Evolutionary conservation across 2,113 vertebrate species (phyloP).

Genomic region (Anser brachyrhynchus): DNA sequence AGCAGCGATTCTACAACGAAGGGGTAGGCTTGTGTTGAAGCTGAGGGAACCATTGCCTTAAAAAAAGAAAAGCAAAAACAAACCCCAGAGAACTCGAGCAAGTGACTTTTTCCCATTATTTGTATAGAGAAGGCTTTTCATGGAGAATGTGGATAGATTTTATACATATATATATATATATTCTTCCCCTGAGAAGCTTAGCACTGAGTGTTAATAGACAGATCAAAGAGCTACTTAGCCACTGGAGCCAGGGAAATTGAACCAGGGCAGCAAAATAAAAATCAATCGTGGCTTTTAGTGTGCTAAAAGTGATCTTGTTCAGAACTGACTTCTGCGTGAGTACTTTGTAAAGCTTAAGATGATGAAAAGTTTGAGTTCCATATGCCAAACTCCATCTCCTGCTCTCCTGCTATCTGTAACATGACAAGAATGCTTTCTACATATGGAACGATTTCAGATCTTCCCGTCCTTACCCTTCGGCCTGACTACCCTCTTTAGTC

Average conservation of each 20-base stretch:
- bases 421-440: accelerated
- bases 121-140: background rate
- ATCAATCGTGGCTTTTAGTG: background rate
- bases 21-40: background rate
- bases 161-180: background rate
- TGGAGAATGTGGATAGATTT: background rate
- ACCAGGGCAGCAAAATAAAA: slow-evolving; percentile 34
- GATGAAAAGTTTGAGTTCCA: background rate
- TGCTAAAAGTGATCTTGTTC: slow-evolving; percentile 14
- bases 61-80: background rate
- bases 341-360: background rate
- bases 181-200: slow-evolving; percentile 15
- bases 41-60: background rate
- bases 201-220: background rate
- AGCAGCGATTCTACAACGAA: background rate
- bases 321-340: background rate
- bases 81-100: background rate
- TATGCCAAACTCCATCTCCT: background rate
- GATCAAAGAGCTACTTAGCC: slow-evolving; percentile 27
- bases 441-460: background rate
- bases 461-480: background rate
- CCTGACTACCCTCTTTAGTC: background rate
- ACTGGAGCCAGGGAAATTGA: slow-evolving; percentile 20
- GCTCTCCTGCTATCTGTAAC: background rate
- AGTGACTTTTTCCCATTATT: background rate